These are phyloP conservation scores for Anarhynchus alexandrinus DNA, from an alignment of 2,113 vertebrate genomes.

Conservation along the genomic window DNA sequence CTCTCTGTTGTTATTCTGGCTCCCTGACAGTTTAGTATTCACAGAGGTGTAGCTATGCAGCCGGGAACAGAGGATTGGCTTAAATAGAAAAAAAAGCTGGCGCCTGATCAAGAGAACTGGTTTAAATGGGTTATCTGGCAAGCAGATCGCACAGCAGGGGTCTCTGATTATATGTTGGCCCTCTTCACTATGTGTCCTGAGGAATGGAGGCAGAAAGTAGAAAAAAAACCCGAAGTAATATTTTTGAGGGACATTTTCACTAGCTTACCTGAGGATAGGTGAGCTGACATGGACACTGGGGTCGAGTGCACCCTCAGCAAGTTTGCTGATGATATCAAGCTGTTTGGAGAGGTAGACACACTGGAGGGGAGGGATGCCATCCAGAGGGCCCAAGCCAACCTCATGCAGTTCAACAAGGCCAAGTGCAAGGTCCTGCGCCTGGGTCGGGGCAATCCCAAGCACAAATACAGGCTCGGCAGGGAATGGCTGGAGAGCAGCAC, in stretches of 20 bases:
- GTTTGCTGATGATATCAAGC: no score
- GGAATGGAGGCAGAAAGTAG: not conserved
- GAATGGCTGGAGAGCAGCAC: no score
- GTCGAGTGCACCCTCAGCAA: no score
- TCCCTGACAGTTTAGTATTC: not conserved
- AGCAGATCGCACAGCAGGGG: not conserved
- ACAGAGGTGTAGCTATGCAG: not conserved
- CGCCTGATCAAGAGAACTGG: not conserved
- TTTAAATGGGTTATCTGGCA: not conserved
- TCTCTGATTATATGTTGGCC: not conserved
- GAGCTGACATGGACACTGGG: no score
- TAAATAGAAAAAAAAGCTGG: not conserved
- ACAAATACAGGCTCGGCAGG: no score
- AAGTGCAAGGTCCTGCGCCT: no score
- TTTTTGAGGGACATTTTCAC: not conserved
- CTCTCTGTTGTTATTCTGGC: not conserved
- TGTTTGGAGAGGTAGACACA: no score
- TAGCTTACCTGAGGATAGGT: not conserved
- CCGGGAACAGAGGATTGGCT: not conserved
- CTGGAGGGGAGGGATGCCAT: no score
- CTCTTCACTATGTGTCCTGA: not conserved
- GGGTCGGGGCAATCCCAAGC: no score
- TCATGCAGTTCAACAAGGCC: no score
- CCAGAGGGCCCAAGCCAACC: no score
- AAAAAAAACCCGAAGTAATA: not conserved